A percentile compares a stretch with the other conserved stretches of the same genome.
phyloP scores from a whole-genome alignment of 2,113 vertebrate species.

The Gnathonemus longibarbis region DNA sequence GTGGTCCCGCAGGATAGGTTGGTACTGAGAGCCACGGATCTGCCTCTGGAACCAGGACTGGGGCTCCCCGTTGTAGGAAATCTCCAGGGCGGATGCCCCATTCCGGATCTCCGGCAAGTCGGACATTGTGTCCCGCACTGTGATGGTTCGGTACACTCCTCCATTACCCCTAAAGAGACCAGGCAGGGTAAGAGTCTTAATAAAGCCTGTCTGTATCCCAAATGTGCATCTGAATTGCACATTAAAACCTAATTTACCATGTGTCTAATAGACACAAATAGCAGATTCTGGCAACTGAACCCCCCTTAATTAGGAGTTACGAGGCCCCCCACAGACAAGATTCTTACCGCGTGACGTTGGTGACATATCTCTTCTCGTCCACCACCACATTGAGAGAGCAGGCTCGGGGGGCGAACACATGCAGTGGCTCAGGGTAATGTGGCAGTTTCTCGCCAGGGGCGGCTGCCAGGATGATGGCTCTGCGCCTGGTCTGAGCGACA shows the following conservation, averaged over 20 bases:
- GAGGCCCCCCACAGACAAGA: not conserved
- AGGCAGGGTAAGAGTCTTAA: not conserved
- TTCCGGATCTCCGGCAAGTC: constrained; percentile 93
- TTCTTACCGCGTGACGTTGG: constrained; percentile 82
- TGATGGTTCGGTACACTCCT: constrained; percentile 87
- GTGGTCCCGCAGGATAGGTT: constrained; percentile 95
- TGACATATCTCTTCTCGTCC: constrained; percentile 86
- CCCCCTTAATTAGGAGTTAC: not conserved
- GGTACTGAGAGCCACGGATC: constrained; percentile 87
- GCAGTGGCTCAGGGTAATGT: constrained; percentile 81
- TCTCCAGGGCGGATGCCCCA: constrained; percentile 77
- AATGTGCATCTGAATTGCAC: not conserved
- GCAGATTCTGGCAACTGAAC: not conserved
- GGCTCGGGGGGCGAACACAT: constrained; percentile 85
- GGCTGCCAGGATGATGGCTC: constrained; percentile 84
- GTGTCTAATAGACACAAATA: not conserved
- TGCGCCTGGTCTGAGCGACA: constrained; percentile 82
- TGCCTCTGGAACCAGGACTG: constrained; percentile 98
- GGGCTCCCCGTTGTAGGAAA: constrained; percentile 89
- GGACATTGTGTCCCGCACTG: constrained; percentile 89
- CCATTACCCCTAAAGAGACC: constrained; percentile 68
- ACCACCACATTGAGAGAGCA: constrained; percentile 86
- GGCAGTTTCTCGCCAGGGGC: constrained; percentile 88
- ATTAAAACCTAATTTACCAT: not conserved
- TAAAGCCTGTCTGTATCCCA: not conserved